These are phyloP conservation scores for Rynchops niger DNA, from an alignment of 2,113 vertebrate species.

Conservation along the genomic window DNA sequence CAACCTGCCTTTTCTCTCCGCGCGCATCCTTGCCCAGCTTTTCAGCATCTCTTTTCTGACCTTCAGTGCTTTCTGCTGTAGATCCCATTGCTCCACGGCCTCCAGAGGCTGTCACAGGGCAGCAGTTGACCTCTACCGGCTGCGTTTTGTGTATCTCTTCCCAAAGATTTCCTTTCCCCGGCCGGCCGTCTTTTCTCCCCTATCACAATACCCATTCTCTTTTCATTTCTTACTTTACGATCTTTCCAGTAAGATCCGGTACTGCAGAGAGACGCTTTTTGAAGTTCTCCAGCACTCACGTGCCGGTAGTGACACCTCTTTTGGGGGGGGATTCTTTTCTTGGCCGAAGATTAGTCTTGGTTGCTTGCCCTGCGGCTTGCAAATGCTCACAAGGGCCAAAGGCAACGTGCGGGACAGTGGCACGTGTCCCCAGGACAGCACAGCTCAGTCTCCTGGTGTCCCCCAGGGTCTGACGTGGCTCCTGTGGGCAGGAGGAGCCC, in stretches of 20 bases:
- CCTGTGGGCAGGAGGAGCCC: not conserved
- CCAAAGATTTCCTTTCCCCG: not conserved
- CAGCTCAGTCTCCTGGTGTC: not conserved
- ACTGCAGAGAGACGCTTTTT: not conserved
- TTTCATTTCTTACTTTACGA: not conserved
- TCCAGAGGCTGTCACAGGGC: not conserved
- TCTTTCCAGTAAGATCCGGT: not conserved
- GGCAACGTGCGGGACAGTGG: not conserved
- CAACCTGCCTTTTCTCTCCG: not conserved
- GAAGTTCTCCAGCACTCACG: not conserved
- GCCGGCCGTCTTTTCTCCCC: not conserved
- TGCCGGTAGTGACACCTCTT: not conserved
- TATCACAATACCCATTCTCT: accelerated
- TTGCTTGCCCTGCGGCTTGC: not conserved
- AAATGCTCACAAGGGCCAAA: not conserved
- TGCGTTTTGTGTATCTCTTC: not conserved
- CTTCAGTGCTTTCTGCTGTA: not conserved
- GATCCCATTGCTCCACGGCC: not conserved
- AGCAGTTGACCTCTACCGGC: not conserved
- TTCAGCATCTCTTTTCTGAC: not conserved
- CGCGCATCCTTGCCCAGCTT: not conserved
- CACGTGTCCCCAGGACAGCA: not conserved
- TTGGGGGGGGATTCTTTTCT: not conserved
- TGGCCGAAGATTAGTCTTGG: not conserved
- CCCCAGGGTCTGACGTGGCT: not conserved